A percentile compares a stretch with the other conserved stretches of the same genome.
These are phyloP conservation scores for Holacanthus passer DNA, from an alignment of 2,113 vertebrate genomes.

Conservation along the genomic window DNA sequence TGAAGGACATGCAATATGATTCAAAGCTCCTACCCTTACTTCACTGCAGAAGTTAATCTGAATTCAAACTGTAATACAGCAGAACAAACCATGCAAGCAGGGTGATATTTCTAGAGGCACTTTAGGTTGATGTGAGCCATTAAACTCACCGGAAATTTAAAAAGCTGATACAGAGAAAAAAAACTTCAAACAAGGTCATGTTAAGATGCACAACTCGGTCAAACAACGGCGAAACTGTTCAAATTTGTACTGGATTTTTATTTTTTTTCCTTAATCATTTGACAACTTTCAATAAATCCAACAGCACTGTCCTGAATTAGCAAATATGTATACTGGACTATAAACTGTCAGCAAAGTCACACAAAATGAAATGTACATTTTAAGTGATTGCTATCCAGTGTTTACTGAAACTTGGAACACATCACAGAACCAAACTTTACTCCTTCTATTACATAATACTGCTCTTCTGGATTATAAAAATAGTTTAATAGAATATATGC, in stretches of 20 bases:
- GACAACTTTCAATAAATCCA: constrained; percentile 83
- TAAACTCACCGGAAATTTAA: not conserved
- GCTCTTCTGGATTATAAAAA: constrained; percentile 81
- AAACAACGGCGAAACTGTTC: constrained; percentile 21
- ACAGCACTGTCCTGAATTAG: constrained; percentile 79
- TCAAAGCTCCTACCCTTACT: no score
- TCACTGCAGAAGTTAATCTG: no score
- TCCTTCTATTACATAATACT: constrained; percentile 76
- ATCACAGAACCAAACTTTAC: constrained; percentile 69
- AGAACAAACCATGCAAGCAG: not conserved
- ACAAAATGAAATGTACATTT: constrained; percentile 82
- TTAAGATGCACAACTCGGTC: not conserved
- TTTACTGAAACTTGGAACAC: constrained; percentile 73
- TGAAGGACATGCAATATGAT: no score
- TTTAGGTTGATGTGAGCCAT: not conserved
- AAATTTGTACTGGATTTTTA: constrained; percentile 70
- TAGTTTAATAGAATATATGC: constrained; percentile 63
- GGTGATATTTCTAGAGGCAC: constrained; percentile 3
- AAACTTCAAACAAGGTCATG: not conserved
- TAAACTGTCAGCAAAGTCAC: constrained; percentile 82
- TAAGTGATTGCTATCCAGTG: constrained; percentile 76
- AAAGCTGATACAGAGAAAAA: not conserved
- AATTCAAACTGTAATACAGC: no score
- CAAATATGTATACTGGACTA: constrained; percentile 80
- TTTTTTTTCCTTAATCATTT: constrained; percentile 81